Conservation (phyloP, 2,113 vertebrate genomes). For the Leiothrix lutea region DNA sequence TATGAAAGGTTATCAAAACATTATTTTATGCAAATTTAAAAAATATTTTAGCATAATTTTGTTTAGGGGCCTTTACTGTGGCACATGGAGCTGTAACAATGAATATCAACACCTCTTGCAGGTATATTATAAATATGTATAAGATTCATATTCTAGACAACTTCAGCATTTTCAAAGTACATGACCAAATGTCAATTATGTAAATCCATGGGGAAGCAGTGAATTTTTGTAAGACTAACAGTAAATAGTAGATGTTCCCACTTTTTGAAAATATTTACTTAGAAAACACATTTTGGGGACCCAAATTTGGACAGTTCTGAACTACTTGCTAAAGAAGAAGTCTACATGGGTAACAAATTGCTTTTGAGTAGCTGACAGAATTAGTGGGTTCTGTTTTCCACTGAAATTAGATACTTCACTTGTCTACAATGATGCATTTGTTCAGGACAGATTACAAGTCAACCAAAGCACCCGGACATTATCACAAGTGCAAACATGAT, state of each 20-base stretch:
- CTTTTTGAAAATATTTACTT: not conserved
- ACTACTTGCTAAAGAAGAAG: not conserved
- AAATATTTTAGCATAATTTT: not conserved
- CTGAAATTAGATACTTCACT: not conserved
- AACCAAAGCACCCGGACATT: not conserved
- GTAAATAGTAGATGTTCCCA: not conserved
- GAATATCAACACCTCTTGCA: not conserved
- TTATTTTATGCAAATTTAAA: not conserved
- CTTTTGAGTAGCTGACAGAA: not conserved
- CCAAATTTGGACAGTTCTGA: not conserved
- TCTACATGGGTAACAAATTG: not conserved
- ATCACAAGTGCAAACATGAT: not conserved
- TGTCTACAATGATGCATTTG: not conserved
- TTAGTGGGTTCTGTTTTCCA: not conserved
- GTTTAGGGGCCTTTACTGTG: not conserved
- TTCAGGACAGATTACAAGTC: not conserved
- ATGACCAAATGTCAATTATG: not conserved
- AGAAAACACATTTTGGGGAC: not conserved
- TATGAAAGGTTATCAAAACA: not conserved
- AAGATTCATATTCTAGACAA: not conserved
- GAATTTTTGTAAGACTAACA: not conserved
- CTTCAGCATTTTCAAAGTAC: not conserved
- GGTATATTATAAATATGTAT: not conserved
- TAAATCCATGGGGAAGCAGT: not conserved
- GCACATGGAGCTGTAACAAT: not conserved